Percentiles rank a stretch among this genome's conserved stretches.
Evolutionary conservation across 2,113 vertebrate species (phyloP).

Genomic region (Haplotaxodon microlepis): DNA sequence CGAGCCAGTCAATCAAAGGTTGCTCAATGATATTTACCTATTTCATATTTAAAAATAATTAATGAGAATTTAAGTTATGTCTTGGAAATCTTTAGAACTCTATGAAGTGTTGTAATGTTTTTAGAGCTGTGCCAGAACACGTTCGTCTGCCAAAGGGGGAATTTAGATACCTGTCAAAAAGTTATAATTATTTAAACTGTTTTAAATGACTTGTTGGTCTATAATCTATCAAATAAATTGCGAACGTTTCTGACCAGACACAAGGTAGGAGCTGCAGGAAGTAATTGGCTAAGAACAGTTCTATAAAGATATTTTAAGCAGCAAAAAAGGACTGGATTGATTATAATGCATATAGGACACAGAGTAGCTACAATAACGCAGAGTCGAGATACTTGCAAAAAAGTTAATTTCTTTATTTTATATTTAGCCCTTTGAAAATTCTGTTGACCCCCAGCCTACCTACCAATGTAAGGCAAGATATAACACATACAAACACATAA

Average conservation of each 20-base stretch:
- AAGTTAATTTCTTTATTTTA: accelerated
- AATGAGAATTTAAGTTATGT: neutral
- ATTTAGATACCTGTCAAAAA: accelerated
- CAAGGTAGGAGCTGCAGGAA: accelerated
- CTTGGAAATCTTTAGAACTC: neutral
- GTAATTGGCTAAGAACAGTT: neutral
- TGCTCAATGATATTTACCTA: neutral
- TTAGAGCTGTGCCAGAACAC: neutral
- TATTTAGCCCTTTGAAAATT: neutral
- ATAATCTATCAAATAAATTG: neutral
- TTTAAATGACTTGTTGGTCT: neutral
- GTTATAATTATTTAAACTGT: neutral
- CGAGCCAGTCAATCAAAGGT: neutral
- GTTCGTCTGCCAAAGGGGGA: accelerated
- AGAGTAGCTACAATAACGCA: neutral
- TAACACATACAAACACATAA: neutral
- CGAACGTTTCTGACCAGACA: accelerated
- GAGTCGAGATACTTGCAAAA: neutral
- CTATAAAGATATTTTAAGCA: neutral
- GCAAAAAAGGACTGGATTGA: neutral
- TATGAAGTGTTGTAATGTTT: neutral
- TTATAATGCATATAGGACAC: neutral
- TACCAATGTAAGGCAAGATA: neutral
- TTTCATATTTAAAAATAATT: neutral
- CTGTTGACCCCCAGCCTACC: accelerated